Percentiles rank a stretch among this genome's conserved stretches.
Evolutionary conservation across 2,888 invertebrate genomes (phyloP).

Genomic region (Drosophila borborema): DNA sequence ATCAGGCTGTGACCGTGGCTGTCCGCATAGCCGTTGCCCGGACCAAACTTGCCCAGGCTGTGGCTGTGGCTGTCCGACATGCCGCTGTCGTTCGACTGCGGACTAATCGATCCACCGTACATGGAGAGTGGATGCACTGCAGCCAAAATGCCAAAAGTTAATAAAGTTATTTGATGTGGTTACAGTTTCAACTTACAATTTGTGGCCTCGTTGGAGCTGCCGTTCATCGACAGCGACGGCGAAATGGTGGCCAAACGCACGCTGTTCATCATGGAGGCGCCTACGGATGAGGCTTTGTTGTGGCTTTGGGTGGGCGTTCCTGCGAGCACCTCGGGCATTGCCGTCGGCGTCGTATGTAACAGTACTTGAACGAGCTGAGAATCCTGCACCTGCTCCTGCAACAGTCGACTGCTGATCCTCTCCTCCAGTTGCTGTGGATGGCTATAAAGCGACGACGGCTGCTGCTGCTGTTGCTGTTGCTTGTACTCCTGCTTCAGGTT

Average conservation of each 20-base stretch:
- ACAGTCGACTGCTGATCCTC: slow-evolving; percentile 5
- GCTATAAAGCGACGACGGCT: slow-evolving; percentile 24
- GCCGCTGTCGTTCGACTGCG: slow-evolving; percentile 85
- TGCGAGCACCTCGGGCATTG: slow-evolving; percentile 78
- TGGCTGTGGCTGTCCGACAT: slow-evolving; percentile 71
- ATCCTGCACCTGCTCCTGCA: not conserved
- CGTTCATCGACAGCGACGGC: slow-evolving; percentile 85
- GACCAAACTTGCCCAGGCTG: slow-evolving; percentile 53
- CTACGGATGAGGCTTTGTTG: slow-evolving; percentile 50
- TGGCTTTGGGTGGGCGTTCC: slow-evolving; percentile 68
- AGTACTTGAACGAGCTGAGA: slow-evolving; percentile 25
- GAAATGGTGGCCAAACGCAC: slow-evolving; percentile 83
- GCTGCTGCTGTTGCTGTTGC: not conserved
- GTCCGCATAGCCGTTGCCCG: slow-evolving; percentile 50
- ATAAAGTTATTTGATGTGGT: not conserved
- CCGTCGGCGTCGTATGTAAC: slow-evolving; percentile 30
- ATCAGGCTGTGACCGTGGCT: slow-evolving; percentile 44
- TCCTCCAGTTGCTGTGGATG: slow-evolving; percentile 19
- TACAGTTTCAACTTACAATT: slow-evolving; percentile 67
- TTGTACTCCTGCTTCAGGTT: slow-evolving; percentile 7
- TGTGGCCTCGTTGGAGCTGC: slow-evolving; percentile 82
- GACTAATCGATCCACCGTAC: slow-evolving; percentile 83
- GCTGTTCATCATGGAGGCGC: slow-evolving; percentile 68
- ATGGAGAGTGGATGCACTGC: slow-evolving; percentile 80
- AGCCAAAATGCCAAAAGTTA: slow-evolving; percentile 2